phyloP scores from a whole-genome alignment of 2,888 invertebrate genomes.

The Sinentomon sp. region DNA sequence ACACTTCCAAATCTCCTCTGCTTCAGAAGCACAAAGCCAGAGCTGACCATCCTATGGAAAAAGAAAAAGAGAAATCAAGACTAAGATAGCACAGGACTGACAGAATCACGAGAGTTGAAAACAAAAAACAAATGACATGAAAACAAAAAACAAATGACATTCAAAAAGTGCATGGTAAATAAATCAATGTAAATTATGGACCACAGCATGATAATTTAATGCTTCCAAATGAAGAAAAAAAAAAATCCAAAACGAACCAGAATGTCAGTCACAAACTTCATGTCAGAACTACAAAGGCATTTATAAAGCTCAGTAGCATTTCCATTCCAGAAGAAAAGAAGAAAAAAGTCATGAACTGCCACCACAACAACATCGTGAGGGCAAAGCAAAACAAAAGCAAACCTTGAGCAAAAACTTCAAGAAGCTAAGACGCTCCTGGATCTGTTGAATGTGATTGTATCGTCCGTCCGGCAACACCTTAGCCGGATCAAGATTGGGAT shows the following conservation, averaged over 20 bases:
- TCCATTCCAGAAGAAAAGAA: too few species aligned
- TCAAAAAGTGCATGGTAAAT: conserved; percentile 1
- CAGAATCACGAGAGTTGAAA: too few species aligned
- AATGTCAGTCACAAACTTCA: too few species aligned
- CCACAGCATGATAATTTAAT: too few species aligned
- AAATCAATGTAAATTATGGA: conserved; percentile 3
- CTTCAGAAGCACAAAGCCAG: conserved; percentile 89
- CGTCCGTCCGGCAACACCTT: conserved; percentile 55
- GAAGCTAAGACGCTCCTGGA: conserved; percentile 78
- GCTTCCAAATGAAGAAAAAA: too few species aligned
- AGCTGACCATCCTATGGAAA: conserved; percentile 54
- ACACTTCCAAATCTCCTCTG: conserved; percentile 88
- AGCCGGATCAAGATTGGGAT: conserved; percentile 47
- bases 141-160: conserved; percentile 2
- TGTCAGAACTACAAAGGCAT: too few species aligned
- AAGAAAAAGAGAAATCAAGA: conserved; percentile 10
- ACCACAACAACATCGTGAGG: too few species aligned
- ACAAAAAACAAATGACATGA: conserved; percentile 2
- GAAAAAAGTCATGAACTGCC: too few species aligned
- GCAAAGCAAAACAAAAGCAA: too few species aligned
- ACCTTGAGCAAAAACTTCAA: conserved; percentile 60
- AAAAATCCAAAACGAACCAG: too few species aligned
- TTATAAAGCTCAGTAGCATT: too few species aligned
- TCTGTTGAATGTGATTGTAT: conserved; percentile 73
- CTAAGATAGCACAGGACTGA: too few species aligned